These are phyloP conservation scores for Pogonomyrmex californicus DNA, from an alignment of 1,140 invertebrate genomes.

Conservation along the genomic window DNA sequence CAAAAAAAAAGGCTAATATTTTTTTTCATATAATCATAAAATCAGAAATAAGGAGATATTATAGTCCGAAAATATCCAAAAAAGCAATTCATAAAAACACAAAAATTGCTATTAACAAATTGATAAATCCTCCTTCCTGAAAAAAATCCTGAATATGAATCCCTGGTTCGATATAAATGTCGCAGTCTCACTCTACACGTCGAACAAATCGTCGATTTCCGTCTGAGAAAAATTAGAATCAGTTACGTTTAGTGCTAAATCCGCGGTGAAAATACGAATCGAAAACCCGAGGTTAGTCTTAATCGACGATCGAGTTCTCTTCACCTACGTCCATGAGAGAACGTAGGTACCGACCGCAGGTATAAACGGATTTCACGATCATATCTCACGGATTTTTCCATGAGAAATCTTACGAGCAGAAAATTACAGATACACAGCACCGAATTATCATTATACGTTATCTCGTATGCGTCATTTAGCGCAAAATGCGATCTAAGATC, in stretches of 20 bases:
- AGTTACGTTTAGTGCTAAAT: slow-evolving; percentile 31
- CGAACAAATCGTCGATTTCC: neutral
- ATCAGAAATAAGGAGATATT: too few species aligned
- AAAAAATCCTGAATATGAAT: too few species aligned
- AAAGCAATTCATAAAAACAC: too few species aligned
- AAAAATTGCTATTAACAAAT: too few species aligned
- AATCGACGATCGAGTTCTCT: slow-evolving; percentile 66
- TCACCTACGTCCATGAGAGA: slow-evolving; percentile 45
- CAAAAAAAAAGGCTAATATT: too few species aligned
- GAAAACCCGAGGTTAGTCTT: slow-evolving; percentile 53
- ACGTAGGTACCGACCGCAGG: slow-evolving; percentile 73
- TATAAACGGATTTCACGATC: slow-evolving; percentile 65
- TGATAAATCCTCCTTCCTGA: too few species aligned
- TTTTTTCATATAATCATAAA: too few species aligned
- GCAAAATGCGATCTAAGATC: slow-evolving; percentile 10
- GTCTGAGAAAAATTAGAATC: slow-evolving; percentile 38
- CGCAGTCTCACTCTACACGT: neutral
- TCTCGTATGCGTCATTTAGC: neutral
- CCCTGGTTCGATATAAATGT: neutral
- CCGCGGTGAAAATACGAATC: slow-evolving; percentile 20
- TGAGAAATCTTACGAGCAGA: slow-evolving; percentile 4
- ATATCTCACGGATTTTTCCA: slow-evolving; percentile 23
- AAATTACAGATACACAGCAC: neutral
- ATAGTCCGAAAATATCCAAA: too few species aligned
- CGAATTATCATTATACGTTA: neutral